Evolutionary conservation across 2,888 invertebrate species (phyloP).

Genomic region (Hypercompe scribonia): DNA sequence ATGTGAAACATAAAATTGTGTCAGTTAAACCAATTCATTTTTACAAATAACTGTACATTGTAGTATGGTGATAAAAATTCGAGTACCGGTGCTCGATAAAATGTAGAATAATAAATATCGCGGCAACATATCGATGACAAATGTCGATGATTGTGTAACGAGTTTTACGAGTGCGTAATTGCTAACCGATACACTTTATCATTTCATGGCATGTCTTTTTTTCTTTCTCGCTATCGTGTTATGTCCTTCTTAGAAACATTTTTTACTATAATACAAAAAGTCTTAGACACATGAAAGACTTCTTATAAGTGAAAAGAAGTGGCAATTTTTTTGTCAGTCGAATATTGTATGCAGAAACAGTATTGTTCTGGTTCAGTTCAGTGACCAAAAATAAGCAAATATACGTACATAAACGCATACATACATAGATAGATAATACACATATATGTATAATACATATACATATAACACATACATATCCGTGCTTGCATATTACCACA

Average conservation of each 20-base stretch:
- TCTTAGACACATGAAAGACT: background rate
- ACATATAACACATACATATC: no score
- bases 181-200: constrained; percentile 18
- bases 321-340: background rate
- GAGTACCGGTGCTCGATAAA: constrained; percentile 25
- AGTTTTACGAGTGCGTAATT: constrained; percentile 10
- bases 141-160: constrained; percentile 22
- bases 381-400: no score
- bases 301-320: background rate
- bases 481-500: no score
- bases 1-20: no score
- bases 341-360: background rate
- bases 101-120: constrained; percentile 18
- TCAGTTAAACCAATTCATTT: background rate
- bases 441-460: no score
- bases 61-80: constrained; percentile 1
- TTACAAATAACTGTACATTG: background rate
- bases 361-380: background rate
- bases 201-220: constrained; percentile 12
- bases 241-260: no score
- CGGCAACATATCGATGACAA: constrained; percentile 26
- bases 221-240: no score
- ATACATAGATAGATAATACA: no score
- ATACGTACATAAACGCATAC: no score
- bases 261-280: no score